Base-by-base conservation (phyloP, 1,140 invertebrate species). In the Idris sp. region DNA sequence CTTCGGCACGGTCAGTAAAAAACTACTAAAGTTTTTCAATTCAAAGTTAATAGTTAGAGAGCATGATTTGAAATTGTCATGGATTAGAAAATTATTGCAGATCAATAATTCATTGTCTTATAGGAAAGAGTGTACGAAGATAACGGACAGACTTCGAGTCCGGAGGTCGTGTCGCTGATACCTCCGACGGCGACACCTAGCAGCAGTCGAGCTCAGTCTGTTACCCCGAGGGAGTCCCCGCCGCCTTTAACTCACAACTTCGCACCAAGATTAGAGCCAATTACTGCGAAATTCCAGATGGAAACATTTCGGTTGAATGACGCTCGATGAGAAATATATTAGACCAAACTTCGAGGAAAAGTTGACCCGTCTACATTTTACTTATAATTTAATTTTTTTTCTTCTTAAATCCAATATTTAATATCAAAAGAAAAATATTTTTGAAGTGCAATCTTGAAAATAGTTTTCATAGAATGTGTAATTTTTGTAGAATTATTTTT, bases 101-200 rank as follows among this genome's bases (percentile, higher is more conserved):
- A 82, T 81, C 73, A 82, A 82, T 81, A 81, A 81, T 82, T 82
- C 77, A 81, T 79, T 82, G 79, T 81, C 76, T 83, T 84, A 69
- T 82, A 87, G 86, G 86, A 87, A 64, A 83, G 84, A 81, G 86
- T 86, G 31, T 86, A 86, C 72, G 83, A 86, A 76, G 83, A 85
- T 74, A 85, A 87, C 46, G 83, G 84, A 41, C 83, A 82, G 44
- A 78, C 80, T 0, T 82, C 84, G 41, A 86, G 84, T 69, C 83
- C 86, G 11, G 86, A 87, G 76, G 80, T 86, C 15, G 81, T 86
- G 14, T 86, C 84, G 22, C 64, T 87, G 73, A 87, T 87, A 44
- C 84, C 84, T 18, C 81, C 83, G 9, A 78, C 83, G 56, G 78
- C 81, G 7, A 85, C 84, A 28, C 83, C 86, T 10, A 81, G 78